Evolutionary conservation across 2,113 vertebrate species (phyloP), one percentile per base, ranked within the genome.

Genomic region (Eurystomus gularis): DNA sequence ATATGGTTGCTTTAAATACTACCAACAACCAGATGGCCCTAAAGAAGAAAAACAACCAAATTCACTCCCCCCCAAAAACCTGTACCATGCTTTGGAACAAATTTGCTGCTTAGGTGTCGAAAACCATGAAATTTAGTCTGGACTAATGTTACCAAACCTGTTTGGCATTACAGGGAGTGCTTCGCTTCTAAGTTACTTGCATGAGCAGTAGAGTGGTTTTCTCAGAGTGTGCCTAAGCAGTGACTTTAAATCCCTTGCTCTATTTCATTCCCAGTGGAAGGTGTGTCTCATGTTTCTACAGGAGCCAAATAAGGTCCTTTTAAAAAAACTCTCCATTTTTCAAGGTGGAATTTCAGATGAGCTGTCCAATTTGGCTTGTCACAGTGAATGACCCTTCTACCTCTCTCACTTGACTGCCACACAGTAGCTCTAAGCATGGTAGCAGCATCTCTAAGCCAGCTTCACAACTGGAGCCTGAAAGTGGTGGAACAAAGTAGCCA

Each of bases 401-500:
- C 57, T 71, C 71, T 84, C 31, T 82, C 49, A 40, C 54, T 61
- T 51, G 48, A 75, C 73, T 81, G 79, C 49, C 7, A 14, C 80
- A 94, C 73, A 93, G 90, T 93, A 93, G 88, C 90, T 91, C 42
- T 21, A 81, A 93, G 91, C 14, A 5, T 75, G 55, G 86, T 90
- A 92, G 85, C 75, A 95, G 89, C 94, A 93, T 93, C 90, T 86
- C 55, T 72, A 65, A 96, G 88, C 90, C 96, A 97, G 19, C 83
- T 96, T 94, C 93, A 88, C 94, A 94, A 86, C 10, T 94, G 95
- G 88, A 97, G 62, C 48, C 81, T 91, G 83, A 70, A 96, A 96
- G 87, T 97, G 96, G 91, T 94, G 91, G 72, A 91, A 79, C 49
- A 31, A 57, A 76, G 52, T 95, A 97, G 97, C 97, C 97, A 97